phyloP scores from a whole-genome alignment of 1,140 invertebrate species.

The Habropoda laboriosa region DNA sequence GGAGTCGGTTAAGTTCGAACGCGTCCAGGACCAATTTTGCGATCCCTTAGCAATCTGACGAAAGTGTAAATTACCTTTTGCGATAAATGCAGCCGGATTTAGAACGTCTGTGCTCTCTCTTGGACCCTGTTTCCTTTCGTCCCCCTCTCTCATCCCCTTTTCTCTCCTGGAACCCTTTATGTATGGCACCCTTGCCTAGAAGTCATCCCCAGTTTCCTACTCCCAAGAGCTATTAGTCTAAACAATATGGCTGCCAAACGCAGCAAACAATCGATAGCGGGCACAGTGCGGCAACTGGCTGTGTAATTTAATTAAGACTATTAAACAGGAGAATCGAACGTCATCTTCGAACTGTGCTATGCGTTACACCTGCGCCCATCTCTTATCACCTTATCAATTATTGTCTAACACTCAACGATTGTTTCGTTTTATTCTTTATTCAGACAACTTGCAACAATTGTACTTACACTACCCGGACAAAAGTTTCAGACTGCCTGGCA shows the following conservation, averaged over 20 bases:
- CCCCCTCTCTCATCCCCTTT: constrained; percentile 42
- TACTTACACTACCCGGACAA: no score
- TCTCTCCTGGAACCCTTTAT: constrained; percentile 57
- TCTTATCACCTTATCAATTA: background rate
- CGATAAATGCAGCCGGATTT: constrained; percentile 62
- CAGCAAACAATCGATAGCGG: constrained; percentile 76
- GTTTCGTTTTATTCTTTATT: no score
- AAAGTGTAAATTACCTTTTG: constrained; percentile 73
- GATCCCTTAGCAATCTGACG: constrained; percentile 57
- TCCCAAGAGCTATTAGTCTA: constrained; percentile 79
- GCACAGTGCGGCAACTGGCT: constrained; percentile 64
- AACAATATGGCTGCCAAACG: constrained; percentile 80
- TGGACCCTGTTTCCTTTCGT: constrained; percentile 51
- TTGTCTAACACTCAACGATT: no score
- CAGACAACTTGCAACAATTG: no score
- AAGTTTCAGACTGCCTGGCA: no score
- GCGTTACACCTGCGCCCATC: background rate
- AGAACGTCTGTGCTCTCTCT: constrained; percentile 48
- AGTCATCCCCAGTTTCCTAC: constrained; percentile 69
- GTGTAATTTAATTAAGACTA: constrained; percentile 75
- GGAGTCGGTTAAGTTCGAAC: background rate
- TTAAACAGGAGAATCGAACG: constrained; percentile 49
- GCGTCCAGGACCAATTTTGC: constrained; percentile 47
- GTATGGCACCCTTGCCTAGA: constrained; percentile 58
- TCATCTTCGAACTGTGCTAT: constrained; percentile 19